phyloP scores from a whole-genome alignment of 1,140 invertebrate species.

The Magallana ariakensis region DNA sequence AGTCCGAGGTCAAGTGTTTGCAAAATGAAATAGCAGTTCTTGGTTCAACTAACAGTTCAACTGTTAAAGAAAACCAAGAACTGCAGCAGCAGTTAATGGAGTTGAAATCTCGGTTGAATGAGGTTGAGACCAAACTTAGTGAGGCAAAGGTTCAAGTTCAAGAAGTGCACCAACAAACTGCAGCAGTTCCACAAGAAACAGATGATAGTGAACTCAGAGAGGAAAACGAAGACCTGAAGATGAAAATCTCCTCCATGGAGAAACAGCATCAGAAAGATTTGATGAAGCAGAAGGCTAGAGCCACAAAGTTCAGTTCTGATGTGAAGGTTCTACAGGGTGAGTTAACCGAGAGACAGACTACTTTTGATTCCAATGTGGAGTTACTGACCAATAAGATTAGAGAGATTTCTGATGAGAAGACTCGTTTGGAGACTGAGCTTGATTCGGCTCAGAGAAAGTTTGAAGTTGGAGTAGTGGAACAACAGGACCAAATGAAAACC shows the following conservation, averaged over 20 bases:
- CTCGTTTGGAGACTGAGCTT: conserved; percentile 71
- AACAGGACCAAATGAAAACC: conserved; percentile 70
- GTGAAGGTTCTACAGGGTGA: conserved; percentile 75
- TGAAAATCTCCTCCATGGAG: conserved; percentile 63
- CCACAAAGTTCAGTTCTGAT: conserved; percentile 66
- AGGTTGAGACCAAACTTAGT: conserved; percentile 52
- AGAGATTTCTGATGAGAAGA: conserved; percentile 70
- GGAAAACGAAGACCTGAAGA: conserved; percentile 64
- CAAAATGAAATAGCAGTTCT: conserved; percentile 60
- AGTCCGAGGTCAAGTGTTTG: conserved; percentile 64
- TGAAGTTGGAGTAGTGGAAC: conserved; percentile 71
- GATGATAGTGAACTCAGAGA: conserved; percentile 39
- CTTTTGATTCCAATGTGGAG: conserved; percentile 74
- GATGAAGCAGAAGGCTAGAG: conserved; percentile 64
- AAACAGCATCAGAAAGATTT: conserved; percentile 65
- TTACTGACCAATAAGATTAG: conserved; percentile 65
- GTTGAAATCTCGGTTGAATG: conserved; percentile 38
- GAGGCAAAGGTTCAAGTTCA: conserved; percentile 43
- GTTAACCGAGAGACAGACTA: conserved; percentile 72
- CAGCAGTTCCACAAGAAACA: conserved; percentile 27
- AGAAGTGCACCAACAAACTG: conserved; percentile 35
- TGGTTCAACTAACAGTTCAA: conserved; percentile 52
- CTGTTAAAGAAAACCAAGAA: conserved; percentile 61
- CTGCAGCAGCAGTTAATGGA: conserved; percentile 61
- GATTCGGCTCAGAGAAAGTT: conserved; percentile 71